phyloP scores from a whole-genome alignment of 2,113 vertebrate genomes.

The Amphilophus citrinellus region DNA sequence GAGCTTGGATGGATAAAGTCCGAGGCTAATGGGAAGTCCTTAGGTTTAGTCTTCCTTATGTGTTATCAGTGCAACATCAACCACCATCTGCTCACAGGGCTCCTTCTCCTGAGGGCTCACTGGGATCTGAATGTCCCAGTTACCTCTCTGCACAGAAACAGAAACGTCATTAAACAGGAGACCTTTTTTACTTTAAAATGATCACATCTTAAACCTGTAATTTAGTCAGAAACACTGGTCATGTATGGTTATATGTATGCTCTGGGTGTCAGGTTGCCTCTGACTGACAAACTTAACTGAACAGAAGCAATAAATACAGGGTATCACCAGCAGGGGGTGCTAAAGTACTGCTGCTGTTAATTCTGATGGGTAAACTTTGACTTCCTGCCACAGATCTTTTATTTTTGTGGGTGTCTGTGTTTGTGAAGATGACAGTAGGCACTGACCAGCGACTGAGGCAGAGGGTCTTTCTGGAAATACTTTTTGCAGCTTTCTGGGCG shows the following conservation, averaged over 20 bases:
- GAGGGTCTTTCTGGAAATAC: slow-evolving; percentile 38
- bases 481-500: background rate
- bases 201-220: background rate
- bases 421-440: fast-evolving
- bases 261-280: background rate
- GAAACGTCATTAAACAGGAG: fast-evolving
- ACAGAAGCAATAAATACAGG: background rate
- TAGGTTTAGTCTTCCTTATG: background rate
- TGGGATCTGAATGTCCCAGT: background rate
- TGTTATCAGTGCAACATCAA: fast-evolving
- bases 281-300: background rate
- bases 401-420: background rate
- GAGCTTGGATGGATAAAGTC: too few species aligned
- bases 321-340: background rate
- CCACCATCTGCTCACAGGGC: slow-evolving; percentile 26
- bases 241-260: fast-evolving
- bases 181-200: background rate
- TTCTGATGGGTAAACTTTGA: background rate
- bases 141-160: slow-evolving; percentile 8
- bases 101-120: slow-evolving; percentile 9
- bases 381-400: background rate
- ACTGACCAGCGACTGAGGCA: slow-evolving; percentile 66
- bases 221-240: background rate
- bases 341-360: background rate
- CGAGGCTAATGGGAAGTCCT: too few species aligned